A percentile compares a stretch with the other conserved stretches of the same genome.
These are phyloP conservation scores for Rhagoletis pomonella DNA, from an alignment of 1,140 invertebrate genomes.

Conservation along the genomic window DNA sequence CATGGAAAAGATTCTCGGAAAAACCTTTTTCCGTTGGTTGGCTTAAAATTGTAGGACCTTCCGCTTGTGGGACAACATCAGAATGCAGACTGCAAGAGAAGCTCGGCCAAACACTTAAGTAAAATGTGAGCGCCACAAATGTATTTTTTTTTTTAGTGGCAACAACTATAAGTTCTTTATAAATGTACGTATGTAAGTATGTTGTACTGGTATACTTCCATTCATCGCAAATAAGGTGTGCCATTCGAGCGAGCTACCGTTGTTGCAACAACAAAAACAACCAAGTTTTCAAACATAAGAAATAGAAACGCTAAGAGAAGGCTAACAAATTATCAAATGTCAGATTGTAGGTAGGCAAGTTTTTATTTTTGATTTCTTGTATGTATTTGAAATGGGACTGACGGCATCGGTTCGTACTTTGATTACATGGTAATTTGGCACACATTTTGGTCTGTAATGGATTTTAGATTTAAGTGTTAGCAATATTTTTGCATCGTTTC, in stretches of 20 bases:
- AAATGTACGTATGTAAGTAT: not conserved
- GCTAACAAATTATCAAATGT: slow-evolving; percentile 23
- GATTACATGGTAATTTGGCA: not conserved
- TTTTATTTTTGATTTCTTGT: not conserved
- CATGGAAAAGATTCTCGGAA: too few species aligned
- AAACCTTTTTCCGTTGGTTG: too few species aligned
- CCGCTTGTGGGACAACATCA: too few species aligned
- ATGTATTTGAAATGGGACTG: not conserved
- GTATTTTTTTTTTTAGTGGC: too few species aligned
- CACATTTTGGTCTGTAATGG: not conserved
- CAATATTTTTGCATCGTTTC: too few species aligned
- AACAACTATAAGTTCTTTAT: too few species aligned
- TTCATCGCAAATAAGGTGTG: not conserved
- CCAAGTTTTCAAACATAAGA: not conserved
- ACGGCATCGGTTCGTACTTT: not conserved
- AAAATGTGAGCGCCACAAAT: too few species aligned
- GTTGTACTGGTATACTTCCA: not conserved
- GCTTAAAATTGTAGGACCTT: too few species aligned
- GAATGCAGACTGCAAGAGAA: too few species aligned
- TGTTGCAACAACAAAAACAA: not conserved
- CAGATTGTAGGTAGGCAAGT: not conserved
- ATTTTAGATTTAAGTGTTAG: too few species aligned
- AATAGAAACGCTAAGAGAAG: not conserved
- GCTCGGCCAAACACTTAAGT: too few species aligned
- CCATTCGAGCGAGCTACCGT: not conserved